Conservation (phyloP, 2,113 vertebrate genomes). For the Colinus virginianus region DNA sequence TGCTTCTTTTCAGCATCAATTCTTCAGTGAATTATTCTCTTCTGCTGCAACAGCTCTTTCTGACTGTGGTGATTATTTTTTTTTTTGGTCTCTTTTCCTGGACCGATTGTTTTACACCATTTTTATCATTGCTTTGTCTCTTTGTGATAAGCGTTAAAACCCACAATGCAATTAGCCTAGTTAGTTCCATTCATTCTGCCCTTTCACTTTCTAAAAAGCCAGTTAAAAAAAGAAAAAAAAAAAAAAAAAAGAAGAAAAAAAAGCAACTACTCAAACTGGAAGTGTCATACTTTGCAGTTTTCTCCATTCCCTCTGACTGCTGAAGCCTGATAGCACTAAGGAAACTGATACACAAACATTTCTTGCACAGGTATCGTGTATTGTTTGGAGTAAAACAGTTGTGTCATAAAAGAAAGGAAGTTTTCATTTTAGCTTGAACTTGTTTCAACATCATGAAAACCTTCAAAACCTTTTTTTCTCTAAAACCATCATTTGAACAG, state of each 20-base stretch:
- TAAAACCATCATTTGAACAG: background rate
- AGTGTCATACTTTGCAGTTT: background rate
- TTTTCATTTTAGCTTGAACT: background rate
- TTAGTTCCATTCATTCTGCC: constrained; percentile 3
- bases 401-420: background rate
- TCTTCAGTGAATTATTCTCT: constrained; percentile 23
- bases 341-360: background rate
- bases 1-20: constrained; percentile 35
- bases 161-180: background rate
- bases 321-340: constrained; percentile 3
- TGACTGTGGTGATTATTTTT: background rate
- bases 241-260: background rate
- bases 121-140: constrained; percentile 35
- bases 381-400: background rate
- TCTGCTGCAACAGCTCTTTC: background rate
- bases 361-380: background rate
- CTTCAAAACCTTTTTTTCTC: background rate
- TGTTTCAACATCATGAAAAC: background rate
- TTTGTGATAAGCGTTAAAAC: background rate
- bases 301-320: background rate
- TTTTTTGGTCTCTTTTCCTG: background rate
- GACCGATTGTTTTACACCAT: background rate
- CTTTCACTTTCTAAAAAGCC: background rate
- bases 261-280: background rate
- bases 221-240: background rate